phyloP scores from a whole-genome alignment of 2,113 vertebrate species.

The Montifringilla adamsi region DNA sequence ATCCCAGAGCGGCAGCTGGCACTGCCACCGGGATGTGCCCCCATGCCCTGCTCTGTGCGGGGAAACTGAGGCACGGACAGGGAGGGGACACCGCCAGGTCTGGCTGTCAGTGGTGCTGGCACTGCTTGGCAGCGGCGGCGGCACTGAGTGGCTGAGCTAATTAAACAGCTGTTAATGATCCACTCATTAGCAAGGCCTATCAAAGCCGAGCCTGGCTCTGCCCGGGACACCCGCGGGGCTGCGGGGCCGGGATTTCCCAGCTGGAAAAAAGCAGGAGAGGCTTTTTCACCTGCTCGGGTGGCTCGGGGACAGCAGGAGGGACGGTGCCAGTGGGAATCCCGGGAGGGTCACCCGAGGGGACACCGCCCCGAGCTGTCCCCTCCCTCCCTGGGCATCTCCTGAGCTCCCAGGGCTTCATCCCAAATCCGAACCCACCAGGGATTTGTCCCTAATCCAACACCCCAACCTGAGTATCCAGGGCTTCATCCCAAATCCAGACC shows the following conservation, averaged over 20 bases:
- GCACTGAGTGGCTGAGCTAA: neutral
- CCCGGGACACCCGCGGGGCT: too few species aligned
- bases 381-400: too few species aligned
- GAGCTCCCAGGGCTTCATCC: too few species aligned
- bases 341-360: too few species aligned
- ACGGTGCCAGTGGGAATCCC: too few species aligned
- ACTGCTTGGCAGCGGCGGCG: neutral
- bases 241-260: neutral
- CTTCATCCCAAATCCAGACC: neutral
- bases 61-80: neutral
- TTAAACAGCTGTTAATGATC: slow-evolving; percentile 34
- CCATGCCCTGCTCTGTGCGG: neutral
- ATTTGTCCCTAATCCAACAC: neutral
- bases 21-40: fast-evolving
- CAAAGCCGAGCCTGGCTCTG: neutral
- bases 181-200: neutral
- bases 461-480: too few species aligned
- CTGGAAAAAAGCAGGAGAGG: neutral
- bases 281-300: too few species aligned
- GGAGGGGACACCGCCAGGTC: neutral
- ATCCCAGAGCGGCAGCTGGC: too few species aligned
- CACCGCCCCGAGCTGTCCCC: too few species aligned
- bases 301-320: too few species aligned
- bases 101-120: neutral
- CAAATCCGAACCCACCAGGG: too few species aligned